Percentiles rank a stretch among this genome's conserved stretches.
These are phyloP conservation scores for Xenotilapia leptura DNA, from an alignment of 2,113 vertebrate genomes.

Conservation along the genomic window DNA sequence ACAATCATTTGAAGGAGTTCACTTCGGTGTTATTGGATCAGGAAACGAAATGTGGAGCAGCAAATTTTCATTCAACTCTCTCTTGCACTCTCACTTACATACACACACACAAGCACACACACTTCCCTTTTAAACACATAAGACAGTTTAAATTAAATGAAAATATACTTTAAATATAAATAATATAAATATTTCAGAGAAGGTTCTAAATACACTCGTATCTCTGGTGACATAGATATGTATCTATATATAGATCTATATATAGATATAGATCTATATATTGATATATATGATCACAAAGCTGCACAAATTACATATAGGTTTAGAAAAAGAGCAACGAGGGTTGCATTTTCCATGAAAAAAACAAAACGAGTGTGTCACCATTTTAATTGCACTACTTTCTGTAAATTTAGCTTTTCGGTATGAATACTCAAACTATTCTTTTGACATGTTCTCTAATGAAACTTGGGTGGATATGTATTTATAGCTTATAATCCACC, in stretches of 20 bases:
- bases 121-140: background rate
- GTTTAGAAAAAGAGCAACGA: background rate
- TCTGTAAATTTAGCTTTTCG: background rate
- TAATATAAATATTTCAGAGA: background rate
- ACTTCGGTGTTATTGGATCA: background rate
- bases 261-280: fast-evolving
- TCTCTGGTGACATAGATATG: background rate
- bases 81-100: background rate
- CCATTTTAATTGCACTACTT: background rate
- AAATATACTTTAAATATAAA: background rate
- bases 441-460: background rate
- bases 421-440: background rate
- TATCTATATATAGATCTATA: background rate
- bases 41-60: background rate
- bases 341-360: background rate
- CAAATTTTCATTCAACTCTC: background rate
- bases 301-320: background rate
- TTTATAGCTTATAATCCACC: background rate
- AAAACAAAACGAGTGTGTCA: background rate
- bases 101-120: background rate
- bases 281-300: background rate
- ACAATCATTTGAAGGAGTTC: background rate
- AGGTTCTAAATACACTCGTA: background rate
- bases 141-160: background rate
- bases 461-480: background rate